These are phyloP conservation scores for Aplodontia rufa DNA, from an alignment of 2,113 vertebrate species.

Conservation along the genomic window DNA sequence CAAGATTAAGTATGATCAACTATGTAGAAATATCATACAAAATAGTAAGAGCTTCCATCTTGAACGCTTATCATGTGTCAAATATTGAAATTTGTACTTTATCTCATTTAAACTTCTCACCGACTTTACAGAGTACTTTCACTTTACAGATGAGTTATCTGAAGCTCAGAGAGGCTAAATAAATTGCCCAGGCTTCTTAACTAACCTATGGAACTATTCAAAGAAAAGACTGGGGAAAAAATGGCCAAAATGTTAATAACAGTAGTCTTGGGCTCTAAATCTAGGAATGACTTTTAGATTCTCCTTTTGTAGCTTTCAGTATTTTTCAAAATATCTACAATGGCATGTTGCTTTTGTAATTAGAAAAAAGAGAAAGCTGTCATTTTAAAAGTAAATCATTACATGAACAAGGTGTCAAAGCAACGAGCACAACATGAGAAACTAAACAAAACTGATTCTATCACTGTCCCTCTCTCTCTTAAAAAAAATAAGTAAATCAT, in stretches of 20 bases:
- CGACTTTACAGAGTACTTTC: not conserved
- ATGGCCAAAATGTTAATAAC: not conserved
- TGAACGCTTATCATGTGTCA: not conserved
- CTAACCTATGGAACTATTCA: not conserved
- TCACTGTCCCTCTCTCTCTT: too few species aligned
- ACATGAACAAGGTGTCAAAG: too few species aligned
- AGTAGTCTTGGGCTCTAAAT: not conserved
- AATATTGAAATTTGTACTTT: not conserved
- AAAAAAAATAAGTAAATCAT: conserved; percentile 42
- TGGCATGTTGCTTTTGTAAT: conserved; percentile 21
- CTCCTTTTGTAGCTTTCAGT: not conserved
- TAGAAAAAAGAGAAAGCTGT: not conserved
- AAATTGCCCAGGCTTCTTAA: not conserved
- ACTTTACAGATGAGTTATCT: not conserved
- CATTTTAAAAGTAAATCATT: conserved; percentile 44
- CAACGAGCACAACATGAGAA: too few species aligned
- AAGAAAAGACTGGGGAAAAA: not conserved
- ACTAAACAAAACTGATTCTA: too few species aligned
- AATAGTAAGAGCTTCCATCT: not conserved
- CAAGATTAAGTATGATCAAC: not conserved
- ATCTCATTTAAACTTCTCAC: not conserved
- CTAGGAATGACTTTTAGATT: not conserved
- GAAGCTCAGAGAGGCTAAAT: not conserved
- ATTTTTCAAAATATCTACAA: not conserved
- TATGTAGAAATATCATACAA: not conserved